Percentiles rank a stretch among this genome's conserved stretches.
Evolutionary conservation across 2,113 vertebrate species (phyloP).

Genomic region (Bombycilla garrulus): DNA sequence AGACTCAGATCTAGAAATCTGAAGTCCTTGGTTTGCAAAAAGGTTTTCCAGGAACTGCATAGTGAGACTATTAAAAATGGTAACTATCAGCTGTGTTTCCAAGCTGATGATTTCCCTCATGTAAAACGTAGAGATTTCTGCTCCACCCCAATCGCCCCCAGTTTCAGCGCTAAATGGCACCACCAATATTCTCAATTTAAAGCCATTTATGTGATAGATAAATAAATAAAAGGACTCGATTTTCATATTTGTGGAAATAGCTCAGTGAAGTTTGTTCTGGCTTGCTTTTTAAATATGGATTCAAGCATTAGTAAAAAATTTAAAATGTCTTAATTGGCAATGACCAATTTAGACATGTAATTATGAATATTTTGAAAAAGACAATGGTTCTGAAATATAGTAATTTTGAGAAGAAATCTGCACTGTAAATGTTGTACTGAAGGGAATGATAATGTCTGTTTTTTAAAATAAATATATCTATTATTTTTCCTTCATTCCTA

Average conservation of each 20-base stretch:
- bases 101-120: not conserved
- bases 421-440: not conserved
- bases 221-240: not conserved
- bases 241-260: not conserved
- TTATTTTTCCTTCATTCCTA: not conserved
- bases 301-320: not conserved
- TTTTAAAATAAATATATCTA: not conserved
- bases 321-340: not conserved
- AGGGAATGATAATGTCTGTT: not conserved
- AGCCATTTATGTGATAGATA: not conserved
- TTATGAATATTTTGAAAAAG: not conserved
- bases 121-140: not conserved
- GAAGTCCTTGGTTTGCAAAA: not conserved
- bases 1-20: not conserved
- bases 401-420: not conserved
- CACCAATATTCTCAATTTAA: not conserved
- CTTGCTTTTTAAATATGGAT: not conserved
- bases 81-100: not conserved
- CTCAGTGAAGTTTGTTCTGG: not conserved
- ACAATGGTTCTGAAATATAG: not conserved
- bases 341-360: not conserved
- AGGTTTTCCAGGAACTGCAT: not conserved
- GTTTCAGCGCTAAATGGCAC: not conserved
- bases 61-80: not conserved
- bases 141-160: not conserved